These are phyloP conservation scores for Drosophila borborema DNA, from an alignment of 2,888 invertebrate genomes.

Conservation along the genomic window DNA sequence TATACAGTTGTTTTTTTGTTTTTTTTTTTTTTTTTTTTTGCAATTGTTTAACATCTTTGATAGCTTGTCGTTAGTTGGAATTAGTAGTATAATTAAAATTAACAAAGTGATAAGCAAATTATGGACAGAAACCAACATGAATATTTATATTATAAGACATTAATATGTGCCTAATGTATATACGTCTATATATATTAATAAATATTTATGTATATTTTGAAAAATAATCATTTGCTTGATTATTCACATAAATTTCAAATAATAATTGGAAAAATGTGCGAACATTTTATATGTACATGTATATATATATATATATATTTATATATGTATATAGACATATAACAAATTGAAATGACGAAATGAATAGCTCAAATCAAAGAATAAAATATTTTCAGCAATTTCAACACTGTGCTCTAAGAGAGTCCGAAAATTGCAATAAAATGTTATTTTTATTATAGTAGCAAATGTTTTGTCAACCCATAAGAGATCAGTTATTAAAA, in stretches of 20 bases:
- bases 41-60: background rate
- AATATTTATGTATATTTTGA: background rate
- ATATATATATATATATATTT: background rate
- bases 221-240: too few relatives aligned
- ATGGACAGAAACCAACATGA: background rate
- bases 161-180: too few relatives aligned
- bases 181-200: background rate
- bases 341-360: conserved; percentile 20
- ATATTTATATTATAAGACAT: background rate
- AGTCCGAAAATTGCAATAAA: too few relatives aligned
- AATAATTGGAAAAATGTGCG: background rate
- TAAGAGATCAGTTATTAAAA: too few relatives aligned
- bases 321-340: background rate
- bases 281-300: background rate
- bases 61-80: background rate
- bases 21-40: background rate
- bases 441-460: too few relatives aligned
- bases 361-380: conserved; percentile 13
- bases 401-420: background rate
- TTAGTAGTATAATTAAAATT: background rate
- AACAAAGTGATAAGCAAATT: background rate
- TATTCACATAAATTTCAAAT: conserved; percentile 23
- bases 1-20: too few relatives aligned
- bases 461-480: too few relatives aligned
- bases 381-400: conserved; percentile 1